phyloP scores from a whole-genome alignment of 2,797 vertebrate species.

The Gastrophryne carolinensis region DNA sequence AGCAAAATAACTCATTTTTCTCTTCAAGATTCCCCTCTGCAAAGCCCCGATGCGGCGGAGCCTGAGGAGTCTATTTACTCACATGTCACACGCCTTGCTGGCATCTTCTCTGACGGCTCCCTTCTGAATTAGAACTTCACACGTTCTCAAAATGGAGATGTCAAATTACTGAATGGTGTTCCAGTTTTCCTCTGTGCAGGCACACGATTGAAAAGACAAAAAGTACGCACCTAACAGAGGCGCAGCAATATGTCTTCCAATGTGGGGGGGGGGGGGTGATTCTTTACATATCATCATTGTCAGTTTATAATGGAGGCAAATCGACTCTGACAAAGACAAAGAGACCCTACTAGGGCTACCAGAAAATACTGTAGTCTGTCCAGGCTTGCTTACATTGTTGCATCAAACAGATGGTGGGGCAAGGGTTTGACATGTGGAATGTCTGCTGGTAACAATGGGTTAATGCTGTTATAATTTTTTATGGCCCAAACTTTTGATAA shows the following conservation, averaged over 20 bases:
- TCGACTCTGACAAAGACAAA: too few relatives aligned
- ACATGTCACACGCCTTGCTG: neutral
- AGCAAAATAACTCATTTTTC: neutral
- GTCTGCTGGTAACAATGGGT: too few relatives aligned
- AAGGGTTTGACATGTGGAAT: too few relatives aligned
- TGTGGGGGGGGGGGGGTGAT: too few relatives aligned
- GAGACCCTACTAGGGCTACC: too few relatives aligned
- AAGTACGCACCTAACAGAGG: neutral
- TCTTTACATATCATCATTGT: too few relatives aligned
- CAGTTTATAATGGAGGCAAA: too few relatives aligned
- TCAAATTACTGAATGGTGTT: neutral
- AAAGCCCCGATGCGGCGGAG: neutral
- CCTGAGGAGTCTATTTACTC: neutral
- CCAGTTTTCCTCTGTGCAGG: neutral
- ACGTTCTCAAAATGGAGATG: neutral
- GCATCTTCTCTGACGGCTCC: neutral
- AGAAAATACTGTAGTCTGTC: too few relatives aligned
- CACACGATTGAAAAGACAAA: neutral
- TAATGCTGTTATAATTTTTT: too few relatives aligned
- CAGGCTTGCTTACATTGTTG: too few relatives aligned
- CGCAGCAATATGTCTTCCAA: neutral
- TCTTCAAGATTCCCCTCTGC: neutral
- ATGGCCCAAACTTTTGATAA: too few relatives aligned
- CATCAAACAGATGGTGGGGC: too few relatives aligned
- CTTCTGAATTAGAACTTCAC: neutral